Conservation (phyloP, 2,113 vertebrate species). For the Ciconia boyciana region DNA sequence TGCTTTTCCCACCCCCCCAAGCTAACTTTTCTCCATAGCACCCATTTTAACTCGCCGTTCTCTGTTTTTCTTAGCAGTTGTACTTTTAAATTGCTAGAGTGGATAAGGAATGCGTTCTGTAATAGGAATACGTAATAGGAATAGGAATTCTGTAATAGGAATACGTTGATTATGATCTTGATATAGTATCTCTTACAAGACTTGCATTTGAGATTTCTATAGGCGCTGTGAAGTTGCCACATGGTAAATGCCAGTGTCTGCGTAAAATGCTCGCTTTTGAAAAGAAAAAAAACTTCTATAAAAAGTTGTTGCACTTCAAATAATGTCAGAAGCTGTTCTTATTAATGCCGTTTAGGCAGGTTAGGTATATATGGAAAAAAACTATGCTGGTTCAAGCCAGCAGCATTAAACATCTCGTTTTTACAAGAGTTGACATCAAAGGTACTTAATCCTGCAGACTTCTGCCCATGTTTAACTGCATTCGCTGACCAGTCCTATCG, state of each 20-base stretch:
- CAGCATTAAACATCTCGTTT: not conserved
- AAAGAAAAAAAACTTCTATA: not conserved
- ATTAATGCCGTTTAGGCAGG: not conserved
- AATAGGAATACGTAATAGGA: not conserved
- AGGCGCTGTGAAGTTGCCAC: not conserved
- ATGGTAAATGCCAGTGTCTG: fast-evolving
- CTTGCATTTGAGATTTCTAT: not conserved
- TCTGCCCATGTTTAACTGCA: not conserved
- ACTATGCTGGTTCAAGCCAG: not conserved
- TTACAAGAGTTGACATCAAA: not conserved
- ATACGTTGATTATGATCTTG: not conserved
- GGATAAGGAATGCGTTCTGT: not conserved
- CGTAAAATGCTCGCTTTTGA: not conserved
- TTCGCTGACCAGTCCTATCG: fast-evolving
- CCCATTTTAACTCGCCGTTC: fast-evolving
- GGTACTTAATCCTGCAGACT: not conserved
- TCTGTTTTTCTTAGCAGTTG: not conserved
- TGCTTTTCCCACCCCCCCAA: no score
- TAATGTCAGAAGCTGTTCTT: not conserved
- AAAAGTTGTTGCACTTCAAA: not conserved
- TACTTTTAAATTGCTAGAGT: not conserved
- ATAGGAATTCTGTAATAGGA: not conserved
- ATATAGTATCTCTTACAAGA: not conserved
- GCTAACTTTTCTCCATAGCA: not conserved
- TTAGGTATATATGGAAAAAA: not conserved